Conservation (phyloP, 2,888 invertebrate species). For the Pegoplata infirma region DNA sequence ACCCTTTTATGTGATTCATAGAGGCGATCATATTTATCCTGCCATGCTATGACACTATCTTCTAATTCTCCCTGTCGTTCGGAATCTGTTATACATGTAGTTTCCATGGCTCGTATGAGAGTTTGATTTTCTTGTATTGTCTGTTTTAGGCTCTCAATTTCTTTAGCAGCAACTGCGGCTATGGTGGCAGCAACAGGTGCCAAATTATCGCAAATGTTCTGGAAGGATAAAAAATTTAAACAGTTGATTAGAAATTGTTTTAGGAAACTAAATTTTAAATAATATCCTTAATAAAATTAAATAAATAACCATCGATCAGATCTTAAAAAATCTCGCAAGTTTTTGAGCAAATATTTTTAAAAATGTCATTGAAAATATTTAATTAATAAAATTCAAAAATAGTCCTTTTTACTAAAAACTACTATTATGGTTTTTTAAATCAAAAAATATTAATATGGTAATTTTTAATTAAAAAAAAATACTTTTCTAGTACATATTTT, state of each 20-base stretch:
- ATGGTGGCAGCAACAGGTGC: constrained; percentile 81
- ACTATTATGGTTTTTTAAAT: no score
- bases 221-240: constrained; percentile 59
- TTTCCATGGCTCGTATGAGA: constrained; percentile 91
- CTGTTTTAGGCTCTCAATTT: constrained; percentile 92
- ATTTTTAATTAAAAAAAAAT: no score
- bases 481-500: no score
- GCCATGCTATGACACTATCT: constrained; percentile 91
- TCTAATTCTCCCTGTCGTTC: constrained; percentile 88
- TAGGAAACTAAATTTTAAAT: background rate
- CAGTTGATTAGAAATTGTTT: background rate
- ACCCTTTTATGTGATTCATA: constrained; percentile 95
- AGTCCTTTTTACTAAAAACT: no score
- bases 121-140: constrained; percentile 88
- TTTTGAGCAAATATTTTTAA: no score
- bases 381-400: no score
- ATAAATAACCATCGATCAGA: no score
- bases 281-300: no score
- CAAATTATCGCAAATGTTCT: constrained; percentile 81
- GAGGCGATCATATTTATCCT: constrained; percentile 95
- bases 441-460: no score
- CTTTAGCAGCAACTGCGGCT: constrained; percentile 72
- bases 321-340: no score
- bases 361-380: no score
- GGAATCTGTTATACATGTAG: constrained; percentile 89